Conservation (phyloP, 92 coral and sea anemone genomes). For the Desmophyllum pertusum region DNA sequence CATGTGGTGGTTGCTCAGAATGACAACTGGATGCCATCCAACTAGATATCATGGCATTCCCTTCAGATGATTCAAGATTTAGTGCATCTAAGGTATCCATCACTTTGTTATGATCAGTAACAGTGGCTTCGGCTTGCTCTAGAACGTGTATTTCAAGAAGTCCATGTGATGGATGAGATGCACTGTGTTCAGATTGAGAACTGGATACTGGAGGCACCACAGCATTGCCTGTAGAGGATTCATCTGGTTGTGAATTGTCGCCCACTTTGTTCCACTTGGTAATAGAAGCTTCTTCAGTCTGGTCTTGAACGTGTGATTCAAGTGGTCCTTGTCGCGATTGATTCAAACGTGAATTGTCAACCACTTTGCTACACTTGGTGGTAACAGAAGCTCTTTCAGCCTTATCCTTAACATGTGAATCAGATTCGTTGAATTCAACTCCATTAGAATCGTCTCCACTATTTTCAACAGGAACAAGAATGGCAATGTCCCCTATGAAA, state of each 20-base stretch:
- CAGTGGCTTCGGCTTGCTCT: neutral
- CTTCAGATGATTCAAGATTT: neutral
- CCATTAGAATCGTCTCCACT: neutral
- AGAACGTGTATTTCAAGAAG: neutral
- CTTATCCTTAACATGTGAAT: neutral
- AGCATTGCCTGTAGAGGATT: neutral
- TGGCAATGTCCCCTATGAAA: conserved; percentile 80
- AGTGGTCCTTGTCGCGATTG: neutral
- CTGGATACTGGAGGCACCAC: neutral
- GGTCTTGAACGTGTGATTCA: neutral
- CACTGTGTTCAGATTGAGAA: neutral
- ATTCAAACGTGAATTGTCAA: neutral
- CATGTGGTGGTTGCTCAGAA: neutral
- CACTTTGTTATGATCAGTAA: neutral
- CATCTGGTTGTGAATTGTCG: neutral
- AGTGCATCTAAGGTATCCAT: neutral
- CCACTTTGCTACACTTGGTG: neutral
- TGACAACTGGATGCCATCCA: neutral
- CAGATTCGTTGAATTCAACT: neutral
- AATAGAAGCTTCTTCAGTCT: neutral
- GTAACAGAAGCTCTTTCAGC: neutral
- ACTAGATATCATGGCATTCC: neutral
- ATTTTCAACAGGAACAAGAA: conserved; percentile 71
- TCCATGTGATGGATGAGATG: neutral
- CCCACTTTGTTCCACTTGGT: neutral